Base-by-base conservation (phyloP, 2,888 invertebrate species). In the Ennomos erosarius region DNA sequence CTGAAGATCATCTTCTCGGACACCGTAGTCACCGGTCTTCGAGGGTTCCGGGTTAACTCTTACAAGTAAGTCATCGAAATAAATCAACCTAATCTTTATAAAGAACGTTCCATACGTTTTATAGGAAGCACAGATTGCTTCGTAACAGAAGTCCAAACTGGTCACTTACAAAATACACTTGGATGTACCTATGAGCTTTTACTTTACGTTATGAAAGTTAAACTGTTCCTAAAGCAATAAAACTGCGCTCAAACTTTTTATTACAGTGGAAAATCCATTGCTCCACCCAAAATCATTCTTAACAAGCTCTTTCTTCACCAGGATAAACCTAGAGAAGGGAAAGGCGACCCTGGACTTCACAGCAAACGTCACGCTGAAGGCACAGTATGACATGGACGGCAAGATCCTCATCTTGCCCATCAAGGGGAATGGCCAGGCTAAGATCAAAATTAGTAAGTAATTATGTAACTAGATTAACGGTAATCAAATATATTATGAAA, bases 401-500 rank as follows among this genome's bases (percentile, higher is more conserved):
- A 87, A 91, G 63, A 75, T 93, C 2, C 87, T 93, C 51, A 91
- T 93, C 61, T 79, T 93, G 35, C 93, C 93, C 37, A 93, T 93
- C 71, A 76, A 76, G 55, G 93, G 93, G n/a, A 83, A 86, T 42
- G 93, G 93, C 13, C 86, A 87, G 35, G 84, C 93, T 46, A 91
- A 83, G 71, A 93, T 93, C 52, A 90, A 88, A 65, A 89, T 93
- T 46, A 92, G 93, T 93, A 70, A 92, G 93, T 90, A 13, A 39
- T 12, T 45, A 16, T 3, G 1, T 16, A 13, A 13, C 16, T 16
- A 16, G 16, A 16, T 3, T 16, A 16, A 26, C 5, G 26, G 26
- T 6, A 5, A 6, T 26, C 26, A 26, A 26, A 26, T 26, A 26
- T 26, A 26, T 26, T 26, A 26, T 26, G n/a, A n/a, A n/a, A n/a